Evolutionary conservation across 2,888 invertebrate species (phyloP).

Genomic region (Branchellion lobata): DNA sequence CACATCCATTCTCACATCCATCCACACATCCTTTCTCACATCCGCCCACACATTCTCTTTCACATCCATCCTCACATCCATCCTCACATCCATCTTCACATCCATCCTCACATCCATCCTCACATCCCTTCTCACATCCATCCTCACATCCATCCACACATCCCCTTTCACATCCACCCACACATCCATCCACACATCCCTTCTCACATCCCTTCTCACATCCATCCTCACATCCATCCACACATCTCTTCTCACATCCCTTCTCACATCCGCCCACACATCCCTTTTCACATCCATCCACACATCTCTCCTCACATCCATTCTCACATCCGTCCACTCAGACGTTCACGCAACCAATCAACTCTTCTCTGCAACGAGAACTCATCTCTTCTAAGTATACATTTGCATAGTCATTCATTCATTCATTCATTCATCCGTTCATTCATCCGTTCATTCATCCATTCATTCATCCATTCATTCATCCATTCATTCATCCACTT

Average conservation of each 20-base stretch:
- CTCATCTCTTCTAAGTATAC: conserved; percentile 5
- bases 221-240: too few species aligned
- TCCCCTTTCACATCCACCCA: too few species aligned
- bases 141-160: not conserved
- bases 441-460: not conserved
- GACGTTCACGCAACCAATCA: not conserved
- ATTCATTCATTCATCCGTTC: not conserved
- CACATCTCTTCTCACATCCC: too few species aligned
- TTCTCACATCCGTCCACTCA: not conserved
- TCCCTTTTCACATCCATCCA: too few species aligned
- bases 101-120: not conserved
- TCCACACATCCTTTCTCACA: too few species aligned
- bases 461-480: not conserved
- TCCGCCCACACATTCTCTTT: too few species aligned
- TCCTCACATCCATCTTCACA: not conserved
- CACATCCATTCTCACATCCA: too few species aligned
- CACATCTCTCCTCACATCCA: too few species aligned
- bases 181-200: too few species aligned
- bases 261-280: too few species aligned
- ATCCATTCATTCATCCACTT: not conserved
- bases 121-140: not conserved
- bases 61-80: not conserved
- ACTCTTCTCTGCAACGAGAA: conserved; percentile 1
- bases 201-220: too few species aligned
- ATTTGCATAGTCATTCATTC: not conserved